These are phyloP conservation scores for Alaudala cheleensis DNA, from an alignment of 2,113 vertebrate genomes.

Conservation along the genomic window DNA sequence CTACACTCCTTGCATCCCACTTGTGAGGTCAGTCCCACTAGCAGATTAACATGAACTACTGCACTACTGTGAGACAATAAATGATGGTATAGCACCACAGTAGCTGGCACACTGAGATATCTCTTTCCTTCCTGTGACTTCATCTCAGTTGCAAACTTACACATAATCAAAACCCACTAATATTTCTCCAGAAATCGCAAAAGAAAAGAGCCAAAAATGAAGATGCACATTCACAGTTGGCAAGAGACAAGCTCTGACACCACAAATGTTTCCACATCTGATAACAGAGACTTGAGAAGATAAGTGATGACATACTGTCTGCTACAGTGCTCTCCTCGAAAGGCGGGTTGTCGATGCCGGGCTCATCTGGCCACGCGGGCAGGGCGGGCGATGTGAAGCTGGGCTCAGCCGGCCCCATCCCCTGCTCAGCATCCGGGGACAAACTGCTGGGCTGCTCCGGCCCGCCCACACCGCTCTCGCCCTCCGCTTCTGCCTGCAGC, in stretches of 20 bases:
- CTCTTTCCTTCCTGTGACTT: background rate
- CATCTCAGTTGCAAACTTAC: background rate
- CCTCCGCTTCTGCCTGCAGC: constrained; percentile 69
- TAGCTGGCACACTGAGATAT: background rate
- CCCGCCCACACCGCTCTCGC: constrained; percentile 63
- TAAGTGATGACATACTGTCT: constrained; percentile 82
- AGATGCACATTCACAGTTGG: background rate
- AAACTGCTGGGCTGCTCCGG: constrained; percentile 75
- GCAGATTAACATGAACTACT: background rate
- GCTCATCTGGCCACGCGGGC: constrained; percentile 83
- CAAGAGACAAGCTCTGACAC: constrained; percentile 1
- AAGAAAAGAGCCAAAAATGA: background rate
- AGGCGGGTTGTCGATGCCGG: constrained; percentile 89
- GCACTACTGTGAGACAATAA: background rate
- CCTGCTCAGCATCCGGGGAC: constrained; percentile 66
- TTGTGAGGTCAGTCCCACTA: background rate
- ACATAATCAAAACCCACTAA: background rate
- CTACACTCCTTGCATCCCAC: background rate
- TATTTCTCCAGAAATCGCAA: background rate
- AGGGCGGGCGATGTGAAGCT: constrained; percentile 66
- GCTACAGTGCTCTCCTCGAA: constrained; percentile 88
- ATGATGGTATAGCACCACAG: background rate
- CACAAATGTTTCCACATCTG: background rate
- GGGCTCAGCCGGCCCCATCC: constrained; percentile 58
- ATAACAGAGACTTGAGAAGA: background rate